Evolutionary conservation across 2,888 invertebrate genomes (phyloP), one percentile per base, ranked within the genome.

Genomic region (Lutraria lutraria): DNA sequence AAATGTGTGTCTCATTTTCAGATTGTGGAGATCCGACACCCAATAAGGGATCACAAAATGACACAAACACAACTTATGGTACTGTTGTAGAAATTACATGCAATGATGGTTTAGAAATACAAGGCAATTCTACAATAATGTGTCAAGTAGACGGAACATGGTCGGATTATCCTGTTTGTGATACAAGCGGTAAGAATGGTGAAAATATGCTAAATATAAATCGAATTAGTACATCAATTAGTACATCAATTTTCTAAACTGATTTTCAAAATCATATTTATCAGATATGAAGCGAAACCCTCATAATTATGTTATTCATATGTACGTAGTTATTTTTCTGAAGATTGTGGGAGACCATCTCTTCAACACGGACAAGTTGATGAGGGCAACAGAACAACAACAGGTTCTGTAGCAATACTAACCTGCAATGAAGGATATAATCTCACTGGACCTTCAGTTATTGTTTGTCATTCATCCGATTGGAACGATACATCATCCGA

Each of bases 401-500:
- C 54, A 52, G 84, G 84, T 4, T 84, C 84, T 8, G n/a, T 54
- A 15, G 84, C 54, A 25, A 31, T 16, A 19, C 25, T 84, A 25
- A 31, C 25, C 0, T 84, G 84, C 29, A 53, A 84, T 29, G 13
- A 25, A 54, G 84, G 84, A 31, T 54, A 84, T 25, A 53, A 76
- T 76, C n/a, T 84, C 6, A 52, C 29, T 29, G 84, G 84, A 15
- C 52, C 84, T 0, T 19, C 84, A 15, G 72, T 34, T 15, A 21
- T 84, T 19, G 53, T 76, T 6, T 84, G 84, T 54, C n/a, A 34
- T 3, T 21, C 76, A 21, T 12, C 29, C 31, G 84, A 76, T 52
- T 84, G 84, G 84, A 84, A 84, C n/a, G 76, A 76, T 54, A 81
- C 76, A 6, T n/a, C n/a, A n/a, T 68, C 83, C 3, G 15, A 43